Evolutionary conservation across 2,797 vertebrate genomes (phyloP), one percentile per base, ranked within the genome.

Genomic region (Molossus alvarezi): DNA sequence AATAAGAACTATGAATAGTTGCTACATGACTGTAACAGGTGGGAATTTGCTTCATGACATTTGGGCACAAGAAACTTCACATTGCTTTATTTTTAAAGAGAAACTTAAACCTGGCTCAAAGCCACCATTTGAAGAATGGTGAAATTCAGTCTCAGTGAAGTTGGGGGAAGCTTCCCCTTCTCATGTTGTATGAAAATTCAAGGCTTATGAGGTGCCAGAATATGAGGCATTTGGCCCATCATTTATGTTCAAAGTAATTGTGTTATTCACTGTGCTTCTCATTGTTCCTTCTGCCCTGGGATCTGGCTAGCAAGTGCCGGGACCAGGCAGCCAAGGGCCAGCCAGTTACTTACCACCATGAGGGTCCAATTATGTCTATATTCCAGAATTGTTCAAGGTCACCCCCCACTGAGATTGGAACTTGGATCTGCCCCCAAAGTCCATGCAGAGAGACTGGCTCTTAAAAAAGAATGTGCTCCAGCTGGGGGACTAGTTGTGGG

Each of bases 111-210:
- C 53, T 84, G 14, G 14, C 48, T 76, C 37, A 4, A 80, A 88
- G 29, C 12, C 12, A 64, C 25, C 21, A 23, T 95, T 88, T 93
- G 15, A 33, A 77, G 58, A 13, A 29, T 72, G n/a, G 33, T 51
- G 85, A 88, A 76, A 86, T 57, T 92, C 60, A 55, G 1, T 94
- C 15, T 88, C 14, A 53, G 5, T 71, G 29, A 87, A 7, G 4
- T 79, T 21, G 55, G 3, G 23, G 21, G 12, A 33, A 23, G 18
- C 5, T 14, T 86, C 37, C 23, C 18, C 6, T 94, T 51, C 21
- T 60, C 48, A 27, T 53, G 27, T 64, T 85, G 1, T 72, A 27
- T 82, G 64, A 90, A 86, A 94, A 94, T 82, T 91, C 51, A 73
- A n/a, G 27, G 45, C 53, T 65, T 62, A 48, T 7, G 17, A 73